These are phyloP conservation scores for Cygnus olor DNA, from an alignment of 2,797 vertebrate species.

Conservation along the genomic window DNA sequence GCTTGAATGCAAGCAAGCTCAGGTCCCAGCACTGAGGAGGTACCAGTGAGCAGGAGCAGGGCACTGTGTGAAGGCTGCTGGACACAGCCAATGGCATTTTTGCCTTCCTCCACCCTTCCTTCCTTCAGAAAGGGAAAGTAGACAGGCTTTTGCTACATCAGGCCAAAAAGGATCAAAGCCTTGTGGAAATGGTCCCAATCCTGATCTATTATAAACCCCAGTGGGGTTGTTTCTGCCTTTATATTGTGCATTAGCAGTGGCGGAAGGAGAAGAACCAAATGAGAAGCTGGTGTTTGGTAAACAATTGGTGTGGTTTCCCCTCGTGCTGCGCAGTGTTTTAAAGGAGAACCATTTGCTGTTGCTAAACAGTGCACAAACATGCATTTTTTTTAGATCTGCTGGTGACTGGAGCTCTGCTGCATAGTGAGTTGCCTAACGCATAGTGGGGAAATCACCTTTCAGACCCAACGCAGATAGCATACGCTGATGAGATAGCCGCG, in stretches of 20 bases:
- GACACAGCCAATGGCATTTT: background rate
- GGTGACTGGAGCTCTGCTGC: background rate
- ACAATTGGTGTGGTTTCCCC: background rate
- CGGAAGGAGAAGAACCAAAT: background rate
- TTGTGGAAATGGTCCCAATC: background rate
- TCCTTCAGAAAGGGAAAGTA: background rate
- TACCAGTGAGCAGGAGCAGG: background rate
- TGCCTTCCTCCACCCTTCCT: background rate
- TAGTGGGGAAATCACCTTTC: background rate
- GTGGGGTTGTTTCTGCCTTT: background rate
- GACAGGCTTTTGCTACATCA: background rate
- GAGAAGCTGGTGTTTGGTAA: background rate
- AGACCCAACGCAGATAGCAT: background rate
- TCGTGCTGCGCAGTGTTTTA: background rate
- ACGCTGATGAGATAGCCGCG: background rate
- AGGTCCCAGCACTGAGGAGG: background rate
- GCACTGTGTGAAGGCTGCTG: background rate
- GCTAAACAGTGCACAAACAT: background rate
- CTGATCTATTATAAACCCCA: background rate
- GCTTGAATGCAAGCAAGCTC: background rate
- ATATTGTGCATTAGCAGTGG: background rate
- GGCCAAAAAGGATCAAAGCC: background rate
- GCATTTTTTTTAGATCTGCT: background rate
- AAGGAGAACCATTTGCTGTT: background rate
- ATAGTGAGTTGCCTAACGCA: rapidly evolving